Evolutionary conservation across 2,797 vertebrate species (phyloP), one percentile per base, ranked within the genome.

Genomic region (Lates japonicus): DNA sequence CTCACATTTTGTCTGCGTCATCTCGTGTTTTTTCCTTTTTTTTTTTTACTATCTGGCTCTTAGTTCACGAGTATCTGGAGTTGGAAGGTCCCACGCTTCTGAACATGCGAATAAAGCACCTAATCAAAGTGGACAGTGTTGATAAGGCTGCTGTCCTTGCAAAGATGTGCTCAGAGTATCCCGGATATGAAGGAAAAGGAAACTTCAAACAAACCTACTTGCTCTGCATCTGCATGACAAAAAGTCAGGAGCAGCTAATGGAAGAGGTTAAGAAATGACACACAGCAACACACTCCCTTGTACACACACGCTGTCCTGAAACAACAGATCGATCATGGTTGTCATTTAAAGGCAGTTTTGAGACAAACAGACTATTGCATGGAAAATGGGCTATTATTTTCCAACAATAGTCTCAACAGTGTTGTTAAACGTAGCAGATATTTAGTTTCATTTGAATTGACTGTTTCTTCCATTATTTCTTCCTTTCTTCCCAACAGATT

Each of bases 121-220:
- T 99, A 83, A 98, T 99, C 90, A 99, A 99, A 97, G 92, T 96
- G 88, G 97, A 97, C 90, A 96, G 96, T 80, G 93, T 97, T 88
- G 96, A 94, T 3, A 96, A 98, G 94, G 98, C 98, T 86, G 97
- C 98, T 80, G 87, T 95, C 73, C 95, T 99, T 72, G 97, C 98
- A 84, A 99, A 98, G 93, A 91, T 97, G 68, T 99, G 98, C 93
- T 97, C 97, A 76, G 97, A 99, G 88, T 97, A 98, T 92, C 97
- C 96, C 82, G 98, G 97, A 92, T 97, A 98, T 95, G 96, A 96
- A 95, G 95, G 94, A 91, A 98, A 98, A 95, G 97, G 97, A 93
- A 98, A 97, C 96, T 99, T 99, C 94, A 98, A 98, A 90, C 98
- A 99, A 93, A 98, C 96, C 69, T 99, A 99, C 94, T 94, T 99